These are phyloP conservation scores for Lagodon rhomboides DNA, from an alignment of 2,797 vertebrate species.

Conservation along the genomic window DNA sequence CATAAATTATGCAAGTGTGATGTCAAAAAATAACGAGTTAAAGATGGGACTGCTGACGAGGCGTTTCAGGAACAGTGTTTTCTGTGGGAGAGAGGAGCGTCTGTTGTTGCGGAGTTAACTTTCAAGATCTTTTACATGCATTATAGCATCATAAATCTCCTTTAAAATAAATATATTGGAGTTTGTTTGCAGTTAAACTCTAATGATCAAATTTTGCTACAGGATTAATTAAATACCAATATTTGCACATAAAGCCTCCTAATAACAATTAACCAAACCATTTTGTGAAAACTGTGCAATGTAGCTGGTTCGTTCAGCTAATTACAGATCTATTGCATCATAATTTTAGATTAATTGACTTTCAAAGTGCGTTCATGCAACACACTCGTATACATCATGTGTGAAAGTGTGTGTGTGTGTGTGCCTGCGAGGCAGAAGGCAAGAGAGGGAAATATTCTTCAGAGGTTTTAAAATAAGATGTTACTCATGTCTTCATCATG, in stretches of 20 bases:
- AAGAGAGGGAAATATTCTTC: neutral
- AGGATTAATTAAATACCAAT: neutral
- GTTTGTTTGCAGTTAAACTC: neutral
- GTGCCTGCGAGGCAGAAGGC: neutral
- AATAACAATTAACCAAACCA: neutral
- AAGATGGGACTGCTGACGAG: too few relatives aligned
- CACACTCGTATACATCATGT: neutral
- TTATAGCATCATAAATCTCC: too few relatives aligned
- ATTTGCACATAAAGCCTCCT: neutral
- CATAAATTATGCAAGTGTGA: too few relatives aligned
- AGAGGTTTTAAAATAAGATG: constrained; percentile 8
- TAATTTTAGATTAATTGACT: neutral
- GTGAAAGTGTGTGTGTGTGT: neutral
- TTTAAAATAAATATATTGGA: too few relatives aligned
- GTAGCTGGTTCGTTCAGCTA: neutral
- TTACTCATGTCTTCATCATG: constrained; percentile 21
- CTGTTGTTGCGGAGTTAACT: too few relatives aligned
- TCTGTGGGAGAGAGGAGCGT: too few relatives aligned
- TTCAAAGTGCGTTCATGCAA: neutral
- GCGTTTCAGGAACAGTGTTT: too few relatives aligned
- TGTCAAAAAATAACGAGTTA: too few relatives aligned
- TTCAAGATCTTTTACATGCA: neutral
- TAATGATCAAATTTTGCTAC: neutral
- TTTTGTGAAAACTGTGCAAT: neutral
- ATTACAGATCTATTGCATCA: neutral